Evolutionary conservation across 1,140 invertebrate species (phyloP).

Genomic region (Drosophila truncata): DNA sequence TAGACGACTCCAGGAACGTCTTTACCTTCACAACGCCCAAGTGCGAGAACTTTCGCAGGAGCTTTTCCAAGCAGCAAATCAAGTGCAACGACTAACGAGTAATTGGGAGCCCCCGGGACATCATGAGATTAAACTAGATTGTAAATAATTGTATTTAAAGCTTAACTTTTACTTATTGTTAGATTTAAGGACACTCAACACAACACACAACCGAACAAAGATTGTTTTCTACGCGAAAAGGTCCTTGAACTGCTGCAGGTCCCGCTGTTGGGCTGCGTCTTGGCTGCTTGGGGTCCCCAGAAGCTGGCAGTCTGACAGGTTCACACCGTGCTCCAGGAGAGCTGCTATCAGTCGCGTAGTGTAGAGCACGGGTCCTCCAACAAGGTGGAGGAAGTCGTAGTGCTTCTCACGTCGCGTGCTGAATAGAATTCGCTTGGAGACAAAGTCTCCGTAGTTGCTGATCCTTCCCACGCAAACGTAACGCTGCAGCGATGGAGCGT

Average conservation of each 20-base stretch:
- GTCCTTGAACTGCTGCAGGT: constrained; percentile 73
- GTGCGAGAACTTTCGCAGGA: constrained; percentile 74
- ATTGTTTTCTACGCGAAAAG: constrained; percentile 72
- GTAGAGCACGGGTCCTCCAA: constrained; percentile 88
- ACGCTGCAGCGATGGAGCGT: constrained; percentile 86
- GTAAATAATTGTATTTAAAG: constrained; percentile 75
- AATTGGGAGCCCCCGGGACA: constrained; percentile 17
- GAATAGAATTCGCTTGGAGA: constrained; percentile 89
- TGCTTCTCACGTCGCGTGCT: constrained; percentile 85
- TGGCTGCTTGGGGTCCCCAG: constrained; percentile 12
- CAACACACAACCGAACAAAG: constrained; percentile 34
- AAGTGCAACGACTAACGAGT: constrained; percentile 60
- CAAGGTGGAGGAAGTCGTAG: constrained; percentile 86
- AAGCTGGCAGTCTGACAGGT: constrained; percentile 41
- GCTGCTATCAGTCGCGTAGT: constrained; percentile 88
- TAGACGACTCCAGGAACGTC: constrained; percentile 57
- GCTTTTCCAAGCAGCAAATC: constrained; percentile 78
- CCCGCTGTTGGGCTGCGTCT: constrained; percentile 23
- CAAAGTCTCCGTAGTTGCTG: constrained; percentile 87
- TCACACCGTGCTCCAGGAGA: constrained; percentile 86
- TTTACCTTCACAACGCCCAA: constrained; percentile 78
- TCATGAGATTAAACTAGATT: constrained; percentile 75
- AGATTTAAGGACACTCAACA: constrained; percentile 51
- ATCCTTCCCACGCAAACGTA: constrained; percentile 89
- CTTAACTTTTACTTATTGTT: constrained; percentile 73